These are phyloP conservation scores for Cercopithecus mona DNA, from an alignment of 2,113 vertebrate genomes.

Conservation along the genomic window DNA sequence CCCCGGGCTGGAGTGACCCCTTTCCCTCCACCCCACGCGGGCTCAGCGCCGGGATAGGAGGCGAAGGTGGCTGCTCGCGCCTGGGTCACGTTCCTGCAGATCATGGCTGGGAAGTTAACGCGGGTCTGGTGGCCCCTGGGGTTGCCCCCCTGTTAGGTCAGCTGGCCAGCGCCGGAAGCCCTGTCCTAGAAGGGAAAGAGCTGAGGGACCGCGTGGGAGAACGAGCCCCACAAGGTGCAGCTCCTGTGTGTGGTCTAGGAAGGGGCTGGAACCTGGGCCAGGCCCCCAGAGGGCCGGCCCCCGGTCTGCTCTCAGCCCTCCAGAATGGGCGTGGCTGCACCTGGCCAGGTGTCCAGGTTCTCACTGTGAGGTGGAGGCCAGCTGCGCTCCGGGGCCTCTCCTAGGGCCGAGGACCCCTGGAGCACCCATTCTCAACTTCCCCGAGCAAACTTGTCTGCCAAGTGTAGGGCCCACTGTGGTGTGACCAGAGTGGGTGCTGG, in stretches of 20 bases:
- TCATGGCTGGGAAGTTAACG: not conserved
- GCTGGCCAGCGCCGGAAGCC: not conserved
- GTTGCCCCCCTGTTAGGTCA: not conserved
- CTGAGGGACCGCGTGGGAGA: too few species aligned
- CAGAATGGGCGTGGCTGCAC: fast-evolving
- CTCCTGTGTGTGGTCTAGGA: not conserved
- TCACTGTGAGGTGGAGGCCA: not conserved
- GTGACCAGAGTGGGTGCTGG: too few species aligned
- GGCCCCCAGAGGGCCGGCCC: not conserved
- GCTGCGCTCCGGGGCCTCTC: not conserved
- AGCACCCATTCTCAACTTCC: not conserved
- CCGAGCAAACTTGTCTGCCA: not conserved
- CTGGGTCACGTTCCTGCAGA: not conserved
- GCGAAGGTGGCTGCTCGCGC: not conserved
- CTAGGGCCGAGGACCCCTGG: not conserved
- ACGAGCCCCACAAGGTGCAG: not conserved
- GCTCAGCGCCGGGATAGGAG: not conserved
- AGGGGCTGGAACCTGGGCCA: not conserved
- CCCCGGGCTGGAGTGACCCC: not conserved
- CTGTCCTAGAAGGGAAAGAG: not conserved
- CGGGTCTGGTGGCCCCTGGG: not conserved
- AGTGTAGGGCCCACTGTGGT: not conserved
- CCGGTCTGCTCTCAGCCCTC: not conserved
- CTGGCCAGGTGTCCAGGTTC: not conserved
- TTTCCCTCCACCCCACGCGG: not conserved